A percentile compares a stretch with the other conserved stretches of the same genome.
Evolutionary conservation across 2,888 invertebrate genomes (phyloP).

Genomic region (Chesias legatella): DNA sequence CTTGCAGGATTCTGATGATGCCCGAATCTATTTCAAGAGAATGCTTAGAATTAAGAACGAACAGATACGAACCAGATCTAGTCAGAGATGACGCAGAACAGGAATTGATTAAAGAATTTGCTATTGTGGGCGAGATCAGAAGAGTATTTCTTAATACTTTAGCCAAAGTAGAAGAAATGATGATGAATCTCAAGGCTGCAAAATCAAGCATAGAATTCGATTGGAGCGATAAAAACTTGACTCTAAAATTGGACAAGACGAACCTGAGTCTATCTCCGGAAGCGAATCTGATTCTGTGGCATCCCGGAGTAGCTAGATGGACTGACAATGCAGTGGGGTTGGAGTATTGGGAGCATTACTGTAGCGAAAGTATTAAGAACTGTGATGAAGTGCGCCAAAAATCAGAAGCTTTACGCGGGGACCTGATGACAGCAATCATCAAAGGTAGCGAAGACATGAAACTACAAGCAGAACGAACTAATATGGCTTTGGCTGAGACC

Average conservation of each 20-base stretch:
- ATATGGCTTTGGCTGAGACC: slow-evolving; percentile 85
- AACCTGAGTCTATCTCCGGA: slow-evolving; percentile 84
- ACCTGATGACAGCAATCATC: slow-evolving; percentile 85
- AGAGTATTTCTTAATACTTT: slow-evolving; percentile 82
- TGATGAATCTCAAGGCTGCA: slow-evolving; percentile 85
- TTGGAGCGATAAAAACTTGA: slow-evolving; percentile 92
- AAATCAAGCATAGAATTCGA: slow-evolving; percentile 91
- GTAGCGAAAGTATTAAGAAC: slow-evolving; percentile 86
- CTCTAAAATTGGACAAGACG: slow-evolving; percentile 85
- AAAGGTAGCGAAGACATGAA: slow-evolving; percentile 90
- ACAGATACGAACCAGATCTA: slow-evolving; percentile 86
- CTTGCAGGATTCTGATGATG: slow-evolving; percentile 83
- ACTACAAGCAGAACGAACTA: slow-evolving; percentile 90
- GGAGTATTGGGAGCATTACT: slow-evolving; percentile 91
- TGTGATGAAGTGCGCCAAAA: slow-evolving; percentile 87
- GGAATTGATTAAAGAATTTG: slow-evolving; percentile 87
- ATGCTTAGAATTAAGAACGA: slow-evolving; percentile 85
- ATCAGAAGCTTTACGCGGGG: slow-evolving; percentile 84
- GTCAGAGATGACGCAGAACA: slow-evolving; percentile 90
- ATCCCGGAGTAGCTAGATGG: slow-evolving; percentile 89
- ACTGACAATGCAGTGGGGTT: slow-evolving; percentile 82
- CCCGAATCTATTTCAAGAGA: slow-evolving; percentile 87
- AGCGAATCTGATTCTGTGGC: slow-evolving; percentile 85
- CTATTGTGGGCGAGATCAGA: slow-evolving; percentile 86
- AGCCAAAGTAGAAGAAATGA: slow-evolving; percentile 83